Evolutionary conservation across 2,797 vertebrate species (phyloP), one percentile per base, ranked within the genome.

Genomic region (Varecia variegata): DNA sequence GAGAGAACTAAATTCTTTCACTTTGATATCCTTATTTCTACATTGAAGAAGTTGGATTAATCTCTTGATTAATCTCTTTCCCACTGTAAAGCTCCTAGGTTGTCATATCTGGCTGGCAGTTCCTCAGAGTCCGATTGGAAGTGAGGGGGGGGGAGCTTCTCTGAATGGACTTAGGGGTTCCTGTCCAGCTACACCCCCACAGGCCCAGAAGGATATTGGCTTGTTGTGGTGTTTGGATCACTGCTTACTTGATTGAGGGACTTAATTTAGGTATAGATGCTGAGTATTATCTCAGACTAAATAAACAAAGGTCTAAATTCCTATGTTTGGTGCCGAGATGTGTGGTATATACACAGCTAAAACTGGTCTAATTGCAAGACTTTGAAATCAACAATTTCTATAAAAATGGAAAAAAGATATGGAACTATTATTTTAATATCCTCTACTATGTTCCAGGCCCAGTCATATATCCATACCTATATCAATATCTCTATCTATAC

Each of bases 261-360:
- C 32, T 84, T 85, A 73, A 74, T 30, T 58, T 60, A 67, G 14
- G 68, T 91, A 38, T 23, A 45, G 67, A 80, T 17, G 40, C 58
- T 7, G 2, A 76, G 18, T 50, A 50, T 45, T 50, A 80, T 40
- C 25, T 87, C n/a, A 70, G 60, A 76, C 27, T 67, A 60, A 88
- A 76, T 40, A 88, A 79, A 65, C 70, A 86, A 94, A 93, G 56
- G 30, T 65, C 40, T 93, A 56, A 77, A 65, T 88, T 73, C 81
- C 56, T 67, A 50, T 54, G 12, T 47, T 54, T 52, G 4, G 30
- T 70, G 18, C 40, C 30, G 47, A 91, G 45, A 70, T 38, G 5
- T 79, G 65, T 60, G n/a, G 7, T 56, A 54, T 15, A n/a, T 27
- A 82, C 10, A 76, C 23, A 62, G 40, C 47, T 38, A 73, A 45